These are phyloP conservation scores for Platycnemis pennipes DNA, from an alignment of 2,888 invertebrate species.

Conservation along the genomic window DNA sequence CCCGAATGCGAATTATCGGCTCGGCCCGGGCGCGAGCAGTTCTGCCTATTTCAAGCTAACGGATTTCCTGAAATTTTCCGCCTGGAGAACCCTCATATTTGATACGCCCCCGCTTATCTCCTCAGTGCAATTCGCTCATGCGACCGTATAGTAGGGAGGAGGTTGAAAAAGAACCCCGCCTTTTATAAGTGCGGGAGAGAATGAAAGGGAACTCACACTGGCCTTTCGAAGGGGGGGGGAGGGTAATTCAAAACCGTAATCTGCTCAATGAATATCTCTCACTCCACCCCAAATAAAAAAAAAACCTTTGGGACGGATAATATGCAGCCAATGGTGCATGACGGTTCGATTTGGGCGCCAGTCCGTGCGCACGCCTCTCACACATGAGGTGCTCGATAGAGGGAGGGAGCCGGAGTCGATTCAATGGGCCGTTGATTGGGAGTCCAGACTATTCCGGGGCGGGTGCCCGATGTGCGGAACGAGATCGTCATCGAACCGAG, in stretches of 20 bases:
- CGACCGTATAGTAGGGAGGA: neutral
- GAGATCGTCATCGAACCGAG: neutral
- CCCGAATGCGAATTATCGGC: too few species aligned
- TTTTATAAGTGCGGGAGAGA: neutral
- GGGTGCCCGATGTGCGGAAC: neutral
- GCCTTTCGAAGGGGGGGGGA: neutral
- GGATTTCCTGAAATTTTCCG: neutral
- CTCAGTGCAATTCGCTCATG: neutral
- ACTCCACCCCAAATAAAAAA: neutral
- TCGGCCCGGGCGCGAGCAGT: too few species aligned
- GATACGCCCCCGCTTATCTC: neutral
- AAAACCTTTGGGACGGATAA: neutral
- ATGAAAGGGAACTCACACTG: neutral
- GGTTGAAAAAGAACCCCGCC: neutral
- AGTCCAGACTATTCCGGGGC: neutral
- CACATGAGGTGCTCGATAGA: neutral
- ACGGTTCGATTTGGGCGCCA: neutral
- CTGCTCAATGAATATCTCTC: slow-evolving; percentile 10
- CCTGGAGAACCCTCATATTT: neutral
- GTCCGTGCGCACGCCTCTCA: neutral
- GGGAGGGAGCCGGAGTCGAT: neutral
- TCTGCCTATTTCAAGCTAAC: neutral
- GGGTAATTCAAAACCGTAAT: neutral
- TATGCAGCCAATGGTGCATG: neutral
- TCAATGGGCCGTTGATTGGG: slow-evolving; percentile 24